Evolutionary conservation across 2,113 vertebrate species (phyloP).

Genomic region (Echinops telfairi): DNA sequence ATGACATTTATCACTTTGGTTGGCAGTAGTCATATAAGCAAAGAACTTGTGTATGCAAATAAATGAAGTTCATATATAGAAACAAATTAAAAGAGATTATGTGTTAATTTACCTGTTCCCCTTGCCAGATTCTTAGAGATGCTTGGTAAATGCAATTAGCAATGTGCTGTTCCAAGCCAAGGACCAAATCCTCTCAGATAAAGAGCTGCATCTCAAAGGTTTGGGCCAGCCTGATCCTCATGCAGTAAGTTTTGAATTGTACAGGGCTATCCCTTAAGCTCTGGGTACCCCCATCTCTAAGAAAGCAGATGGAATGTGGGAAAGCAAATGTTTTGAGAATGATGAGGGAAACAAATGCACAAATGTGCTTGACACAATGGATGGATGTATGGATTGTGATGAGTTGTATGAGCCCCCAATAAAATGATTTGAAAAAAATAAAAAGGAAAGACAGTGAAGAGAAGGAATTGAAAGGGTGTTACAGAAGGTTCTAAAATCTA

Average conservation of each 20-base stretch:
- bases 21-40: neutral
- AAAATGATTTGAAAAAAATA: too few species aligned
- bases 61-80: neutral
- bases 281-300: neutral
- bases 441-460: neutral
- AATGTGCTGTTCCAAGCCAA: neutral
- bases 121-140: neutral
- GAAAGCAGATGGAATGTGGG: neutral
- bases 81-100: neutral
- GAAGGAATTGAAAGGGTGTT: neutral
- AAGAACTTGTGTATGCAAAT: neutral
- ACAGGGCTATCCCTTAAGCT: neutral
- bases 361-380: too few species aligned
- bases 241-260: neutral
- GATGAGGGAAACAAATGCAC: too few species aligned
- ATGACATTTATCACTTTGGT: constrained; percentile 3
- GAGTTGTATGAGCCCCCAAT: too few species aligned
- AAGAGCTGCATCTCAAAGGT: neutral
- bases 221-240: neutral
- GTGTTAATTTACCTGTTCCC: neutral
- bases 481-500: neutral
- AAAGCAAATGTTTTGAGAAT: too few species aligned
- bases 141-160: neutral
- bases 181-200: neutral
- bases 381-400: too few species aligned